Percentiles rank a stretch among this genome's conserved stretches.
Evolutionary conservation across 2,888 invertebrate species (phyloP).

Genomic region (Athalia cordata): DNA sequence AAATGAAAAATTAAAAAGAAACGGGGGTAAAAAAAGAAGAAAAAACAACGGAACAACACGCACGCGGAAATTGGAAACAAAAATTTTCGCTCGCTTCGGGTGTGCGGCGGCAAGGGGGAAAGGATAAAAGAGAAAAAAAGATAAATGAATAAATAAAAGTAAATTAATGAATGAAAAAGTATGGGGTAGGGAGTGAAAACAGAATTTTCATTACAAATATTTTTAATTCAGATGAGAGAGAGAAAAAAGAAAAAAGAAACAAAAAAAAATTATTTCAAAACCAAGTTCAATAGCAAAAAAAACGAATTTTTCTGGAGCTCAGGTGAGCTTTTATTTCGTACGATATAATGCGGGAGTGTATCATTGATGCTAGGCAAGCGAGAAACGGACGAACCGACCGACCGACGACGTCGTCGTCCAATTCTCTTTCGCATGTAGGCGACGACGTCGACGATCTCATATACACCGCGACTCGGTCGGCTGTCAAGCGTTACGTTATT

Average conservation of each 20-base stretch:
- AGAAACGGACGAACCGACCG: too few species aligned
- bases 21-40: too few species aligned
- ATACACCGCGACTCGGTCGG: conserved; percentile 46
- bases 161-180: neutral
- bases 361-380: neutral
- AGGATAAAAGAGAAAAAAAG: neutral
- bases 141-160: neutral
- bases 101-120: conserved; percentile 5
- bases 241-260: neutral
- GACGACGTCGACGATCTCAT: conserved; percentile 46
- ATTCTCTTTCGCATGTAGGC: conserved; percentile 36
- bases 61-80: too few species aligned
- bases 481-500: conserved; percentile 67
- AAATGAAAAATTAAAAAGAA: neutral
- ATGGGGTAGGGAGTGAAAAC: neutral
- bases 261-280: too few species aligned
- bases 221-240: neutral
- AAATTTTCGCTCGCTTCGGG: too few species aligned
- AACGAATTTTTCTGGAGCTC: neutral
- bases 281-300: neutral
- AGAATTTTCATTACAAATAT: neutral
- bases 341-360: neutral
- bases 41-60: neutral
- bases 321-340: neutral
- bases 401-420: conserved; percentile 6